Base-by-base conservation (phyloP, 2,888 invertebrate genomes). In the Meganola albula region DNA sequence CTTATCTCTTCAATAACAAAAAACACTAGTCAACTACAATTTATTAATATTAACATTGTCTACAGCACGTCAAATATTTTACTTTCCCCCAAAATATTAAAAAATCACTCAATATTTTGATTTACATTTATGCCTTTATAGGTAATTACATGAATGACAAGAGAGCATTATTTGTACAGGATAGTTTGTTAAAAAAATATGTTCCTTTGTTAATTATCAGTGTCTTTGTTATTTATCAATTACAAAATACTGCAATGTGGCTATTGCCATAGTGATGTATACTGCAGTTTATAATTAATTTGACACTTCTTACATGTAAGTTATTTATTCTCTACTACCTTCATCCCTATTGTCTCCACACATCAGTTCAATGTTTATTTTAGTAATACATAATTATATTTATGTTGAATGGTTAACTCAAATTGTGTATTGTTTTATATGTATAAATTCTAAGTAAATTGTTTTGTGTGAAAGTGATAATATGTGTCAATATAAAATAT, bases 391-490 rank as follows among this genome's bases (percentile, higher is more conserved):
- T 73, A 77, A 66, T 48, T 78, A 52, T 79, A 74, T 77, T n/a
- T 78, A 74, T 72, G 78, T 83, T 83, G 68, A 74, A 64, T 74
- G 76, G 76, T 75, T 75, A 76, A 74, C 66, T 67, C 34, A 38
- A 70, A 68, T 67, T 69, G 67, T 74, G 68, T 75, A 77, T 74
- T 67, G 66, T 61, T 78, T 73, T 77, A 74, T 72, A 72, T 71
- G 63, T 82, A 72, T 80, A 79, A 78, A 80, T 77, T 84, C 73
- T 83, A 79, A 77, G 73, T 65, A 59, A 69, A 64, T 71, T 75
- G 80, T 83, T 84, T 80, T 66, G 79, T 75, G 83, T 84, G 83
- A 69, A 79, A 72, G 76, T 78, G 79, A 79, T 77, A 72, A 74
- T 72, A 74, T 71, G 72, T 78, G 74, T 83, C 79, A 83, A 83